Evolutionary conservation across 2,113 vertebrate species (phyloP).

Genomic region (Trematocara variabile): DNA sequence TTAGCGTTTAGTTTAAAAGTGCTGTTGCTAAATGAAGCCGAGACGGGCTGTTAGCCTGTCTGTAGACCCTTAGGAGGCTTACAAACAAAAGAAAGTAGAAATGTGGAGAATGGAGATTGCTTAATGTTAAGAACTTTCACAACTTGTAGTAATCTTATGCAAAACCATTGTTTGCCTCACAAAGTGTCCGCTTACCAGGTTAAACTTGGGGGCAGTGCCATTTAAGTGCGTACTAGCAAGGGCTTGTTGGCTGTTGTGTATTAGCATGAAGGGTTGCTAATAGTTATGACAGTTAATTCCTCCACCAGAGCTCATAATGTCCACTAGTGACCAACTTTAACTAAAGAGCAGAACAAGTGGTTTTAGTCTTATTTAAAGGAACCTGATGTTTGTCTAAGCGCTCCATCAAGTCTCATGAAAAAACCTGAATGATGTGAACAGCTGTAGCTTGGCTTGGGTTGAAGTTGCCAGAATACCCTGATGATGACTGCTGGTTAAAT

Average conservation of each 20-base stretch:
- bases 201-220: background rate
- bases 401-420: background rate
- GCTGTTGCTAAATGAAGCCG: background rate
- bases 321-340: background rate
- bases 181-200: background rate
- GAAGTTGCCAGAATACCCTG: rapidly evolving
- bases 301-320: background rate
- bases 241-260: background rate
- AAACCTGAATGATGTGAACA: rapidly evolving
- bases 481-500: background rate
- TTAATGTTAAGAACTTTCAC: background rate
- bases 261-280: background rate
- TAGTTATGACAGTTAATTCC: background rate
- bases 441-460: background rate
- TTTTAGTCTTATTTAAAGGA: background rate
- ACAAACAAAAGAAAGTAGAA: background rate
- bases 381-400: background rate
- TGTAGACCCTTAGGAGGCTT: background rate
- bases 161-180: background rate
- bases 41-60: background rate
- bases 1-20: background rate
- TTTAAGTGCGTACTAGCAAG: background rate
- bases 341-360: background rate
- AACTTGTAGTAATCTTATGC: background rate
- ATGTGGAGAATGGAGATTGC: background rate